Base-by-base conservation (phyloP, 2,797 vertebrate species). In the Pempheris klunzingeri region DNA sequence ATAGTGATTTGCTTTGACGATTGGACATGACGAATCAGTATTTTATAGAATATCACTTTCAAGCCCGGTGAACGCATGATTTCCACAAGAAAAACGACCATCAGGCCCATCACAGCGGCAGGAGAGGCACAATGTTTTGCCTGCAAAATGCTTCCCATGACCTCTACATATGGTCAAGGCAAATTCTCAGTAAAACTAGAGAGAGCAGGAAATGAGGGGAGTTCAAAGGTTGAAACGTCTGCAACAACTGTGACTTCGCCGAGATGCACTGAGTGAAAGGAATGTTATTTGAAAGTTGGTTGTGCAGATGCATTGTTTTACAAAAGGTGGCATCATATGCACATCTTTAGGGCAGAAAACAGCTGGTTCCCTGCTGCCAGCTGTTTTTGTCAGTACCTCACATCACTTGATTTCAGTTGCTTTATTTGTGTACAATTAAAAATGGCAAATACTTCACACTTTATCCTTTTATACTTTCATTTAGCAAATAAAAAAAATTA, bases 111-210 rank as follows among this genome's bases (percentile, higher is more conserved):
- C 71, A 18, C 57, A 24, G 73, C 77, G 80, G 76, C 80, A 80
- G 70, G 72, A 66, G 80, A 78, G 84, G 78, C 82, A 36, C 59
- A 82, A 71, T 84, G 86, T 87, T 83, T 84, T 88, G 83, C 88
- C 82, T 89, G 57, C 87, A 82, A 87, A 91, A 90, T 86, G 81
- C 92, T 96, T 95, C 95, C 94, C 95, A 96, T 94, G 94, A 94
- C 93, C 95, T 82, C 88, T 86, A 79, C 92, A 93, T 93, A 88
- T 93, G 94, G 91, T 91, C 85, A 87, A 83, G 88, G 85, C 83
- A 81, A 83, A 86, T 94, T 94, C 94, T 93, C 91, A 92, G 87
- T 88, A 74, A 74, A 89, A 79, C 83, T 77, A 74, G 65, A 26
- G 87, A 87, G 85, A 84, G 92, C 94, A 95, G 95, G 95, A 96